These are phyloP conservation scores for Pangasius larnaudii DNA, from an alignment of 2,797 vertebrate species.

Conservation along the genomic window DNA sequence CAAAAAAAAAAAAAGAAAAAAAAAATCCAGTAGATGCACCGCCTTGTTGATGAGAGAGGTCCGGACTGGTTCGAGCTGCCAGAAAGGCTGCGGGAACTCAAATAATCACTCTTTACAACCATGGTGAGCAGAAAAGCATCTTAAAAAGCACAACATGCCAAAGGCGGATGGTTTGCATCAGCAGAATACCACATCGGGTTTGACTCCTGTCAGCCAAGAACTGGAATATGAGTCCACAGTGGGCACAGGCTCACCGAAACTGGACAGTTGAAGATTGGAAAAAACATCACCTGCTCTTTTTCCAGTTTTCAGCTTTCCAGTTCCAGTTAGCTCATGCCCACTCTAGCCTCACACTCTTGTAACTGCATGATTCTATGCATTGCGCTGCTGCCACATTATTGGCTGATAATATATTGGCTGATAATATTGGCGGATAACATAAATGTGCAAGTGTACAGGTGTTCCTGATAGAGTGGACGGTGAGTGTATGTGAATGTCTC, in stretches of 20 bases:
- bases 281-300: background rate
- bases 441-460: background rate
- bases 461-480: background rate
- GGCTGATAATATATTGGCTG: too few species aligned
- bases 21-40: background rate
- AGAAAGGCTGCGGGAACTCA: background rate
- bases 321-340: background rate
- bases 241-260: background rate
- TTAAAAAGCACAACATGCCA: background rate
- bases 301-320: background rate
- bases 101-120: background rate
- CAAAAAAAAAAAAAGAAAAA: too few species aligned
- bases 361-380: background rate
- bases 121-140: background rate
- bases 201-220: too few species aligned
- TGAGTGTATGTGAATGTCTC: constrained; percentile 40
- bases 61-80: background rate
- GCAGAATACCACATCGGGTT: background rate
- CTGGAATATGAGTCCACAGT: background rate
- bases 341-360: background rate
- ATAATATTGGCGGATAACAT: too few species aligned
- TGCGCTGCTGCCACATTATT: background rate
- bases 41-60: background rate
- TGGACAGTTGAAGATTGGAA: background rate
- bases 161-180: background rate